phyloP scores from a whole-genome alignment of 2,888 invertebrate species.

The Cantharis rufa region DNA sequence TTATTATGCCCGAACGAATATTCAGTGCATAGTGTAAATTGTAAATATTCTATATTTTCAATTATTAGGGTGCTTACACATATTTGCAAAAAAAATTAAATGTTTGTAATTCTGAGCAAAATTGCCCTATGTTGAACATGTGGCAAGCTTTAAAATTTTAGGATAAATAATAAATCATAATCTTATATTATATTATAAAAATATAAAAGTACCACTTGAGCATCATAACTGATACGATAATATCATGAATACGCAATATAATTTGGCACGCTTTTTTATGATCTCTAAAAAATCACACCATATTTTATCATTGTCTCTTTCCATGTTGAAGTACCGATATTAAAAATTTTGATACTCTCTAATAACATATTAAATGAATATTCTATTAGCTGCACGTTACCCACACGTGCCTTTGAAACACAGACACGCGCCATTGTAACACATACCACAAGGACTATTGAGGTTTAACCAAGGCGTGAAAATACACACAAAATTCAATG shows the following conservation, averaged over 20 bases:
- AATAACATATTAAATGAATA: neutral
- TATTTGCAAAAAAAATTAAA: too few relatives aligned
- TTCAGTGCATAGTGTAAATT: too few relatives aligned
- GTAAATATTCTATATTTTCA: neutral
- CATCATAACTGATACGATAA: neutral
- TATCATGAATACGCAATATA: neutral
- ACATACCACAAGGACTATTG: neutral
- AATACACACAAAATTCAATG: neutral
- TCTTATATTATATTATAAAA: too few relatives aligned
- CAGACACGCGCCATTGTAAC: neutral
- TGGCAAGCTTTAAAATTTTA: neutral
- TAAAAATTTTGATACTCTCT: neutral
- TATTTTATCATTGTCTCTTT: neutral
- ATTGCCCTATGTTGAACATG: neutral
- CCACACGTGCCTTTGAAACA: neutral
- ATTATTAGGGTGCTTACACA: neutral
- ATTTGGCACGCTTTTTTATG: neutral
- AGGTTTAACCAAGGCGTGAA: slow-evolving; percentile 1
- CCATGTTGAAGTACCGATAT: neutral
- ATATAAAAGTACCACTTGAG: neutral
- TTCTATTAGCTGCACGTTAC: neutral
- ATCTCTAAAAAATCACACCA: neutral
- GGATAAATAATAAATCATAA: neutral
- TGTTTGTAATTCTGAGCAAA: too few relatives aligned
- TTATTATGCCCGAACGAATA: neutral